These are phyloP conservation scores for Psix sp. DNA, from an alignment of 1,140 invertebrate genomes.

Conservation along the genomic window DNA sequence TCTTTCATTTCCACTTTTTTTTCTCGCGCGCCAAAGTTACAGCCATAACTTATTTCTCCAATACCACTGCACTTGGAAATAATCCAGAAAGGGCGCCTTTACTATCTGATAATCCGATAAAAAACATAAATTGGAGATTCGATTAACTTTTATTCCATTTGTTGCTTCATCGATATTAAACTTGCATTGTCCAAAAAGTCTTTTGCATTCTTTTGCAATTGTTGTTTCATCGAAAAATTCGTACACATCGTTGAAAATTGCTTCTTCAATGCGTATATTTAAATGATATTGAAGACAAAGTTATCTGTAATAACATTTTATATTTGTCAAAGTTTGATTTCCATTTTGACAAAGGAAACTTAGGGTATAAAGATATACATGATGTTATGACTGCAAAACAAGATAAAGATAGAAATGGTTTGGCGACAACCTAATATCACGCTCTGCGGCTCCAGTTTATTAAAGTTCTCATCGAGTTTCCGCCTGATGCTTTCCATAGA, in stretches of 20 bases:
- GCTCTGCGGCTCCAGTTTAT: conserved; percentile 68
- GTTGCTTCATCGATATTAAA: conserved; percentile 9
- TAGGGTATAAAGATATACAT: no score
- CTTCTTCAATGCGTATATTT: no score
- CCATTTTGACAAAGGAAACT: no score
- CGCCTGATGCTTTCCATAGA: no score
- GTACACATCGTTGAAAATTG: no score
- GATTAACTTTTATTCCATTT: conserved; percentile 20
- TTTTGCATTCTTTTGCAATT: no score
- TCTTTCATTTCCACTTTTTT: conserved; percentile 21
- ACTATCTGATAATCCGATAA: conserved; percentile 56
- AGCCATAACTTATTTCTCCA: conserved; percentile 63
- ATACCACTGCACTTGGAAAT: conserved; percentile 49
- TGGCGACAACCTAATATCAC: conserved; percentile 70
- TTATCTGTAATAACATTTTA: no score
- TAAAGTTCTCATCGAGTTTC: conserved; percentile 57
- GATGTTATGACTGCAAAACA: conserved; percentile 15
- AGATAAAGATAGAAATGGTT: conserved; percentile 57
- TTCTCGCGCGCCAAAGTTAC: conserved; percentile 9
- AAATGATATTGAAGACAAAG: no score
- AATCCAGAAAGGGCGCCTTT: conserved; percentile 33
- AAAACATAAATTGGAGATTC: conserved; percentile 55
- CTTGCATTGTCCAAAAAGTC: no score
- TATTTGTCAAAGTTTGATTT: no score
- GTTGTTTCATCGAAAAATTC: no score